Conservation (phyloP, 2,888 invertebrate species). For the Dryobota labecula region DNA sequence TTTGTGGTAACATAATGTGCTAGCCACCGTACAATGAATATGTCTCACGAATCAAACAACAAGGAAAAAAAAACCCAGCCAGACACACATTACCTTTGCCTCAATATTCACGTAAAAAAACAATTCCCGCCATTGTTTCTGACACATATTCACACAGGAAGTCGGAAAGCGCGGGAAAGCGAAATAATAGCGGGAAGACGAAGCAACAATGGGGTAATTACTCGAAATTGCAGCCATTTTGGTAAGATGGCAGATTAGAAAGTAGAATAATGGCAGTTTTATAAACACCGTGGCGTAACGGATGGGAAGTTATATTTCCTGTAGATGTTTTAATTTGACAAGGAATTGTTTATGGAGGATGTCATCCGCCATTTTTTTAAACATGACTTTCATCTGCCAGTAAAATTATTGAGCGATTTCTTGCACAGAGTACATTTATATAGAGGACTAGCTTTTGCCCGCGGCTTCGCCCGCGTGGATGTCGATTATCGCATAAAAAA, state of each 20-base stretch:
- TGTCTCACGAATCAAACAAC: constrained; percentile 17
- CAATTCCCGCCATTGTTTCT: constrained; percentile 62
- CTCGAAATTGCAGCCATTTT: constrained; percentile 63
- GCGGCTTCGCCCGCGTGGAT: no score
- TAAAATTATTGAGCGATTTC: no score
- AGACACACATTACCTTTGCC: constrained; percentile 45
- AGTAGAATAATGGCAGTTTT: constrained; percentile 56
- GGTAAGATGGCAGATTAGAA: constrained; percentile 64
- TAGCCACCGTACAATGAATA: no score
- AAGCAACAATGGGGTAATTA: constrained; percentile 63
- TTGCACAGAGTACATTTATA: no score
- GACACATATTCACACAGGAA: constrained; percentile 66
- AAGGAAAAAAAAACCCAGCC: constrained; percentile 11
- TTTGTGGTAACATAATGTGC: no score
- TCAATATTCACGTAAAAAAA: constrained; percentile 60
- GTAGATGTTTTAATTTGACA: constrained; percentile 18
- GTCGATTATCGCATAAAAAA: no score
- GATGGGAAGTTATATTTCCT: constrained; percentile 39
- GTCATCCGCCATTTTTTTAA: constrained; percentile 16
- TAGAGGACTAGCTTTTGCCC: no score
- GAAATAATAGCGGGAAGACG: constrained; percentile 65
- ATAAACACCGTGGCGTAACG: constrained; percentile 34
- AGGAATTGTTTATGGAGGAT: neutral
- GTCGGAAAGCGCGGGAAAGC: constrained; percentile 67
- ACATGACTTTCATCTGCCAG: neutral